A percentile compares a stretch with the other conserved stretches of the same genome.
Conservation (phyloP, 2,113 vertebrate genomes). For the Megalops atlanticus region DNA sequence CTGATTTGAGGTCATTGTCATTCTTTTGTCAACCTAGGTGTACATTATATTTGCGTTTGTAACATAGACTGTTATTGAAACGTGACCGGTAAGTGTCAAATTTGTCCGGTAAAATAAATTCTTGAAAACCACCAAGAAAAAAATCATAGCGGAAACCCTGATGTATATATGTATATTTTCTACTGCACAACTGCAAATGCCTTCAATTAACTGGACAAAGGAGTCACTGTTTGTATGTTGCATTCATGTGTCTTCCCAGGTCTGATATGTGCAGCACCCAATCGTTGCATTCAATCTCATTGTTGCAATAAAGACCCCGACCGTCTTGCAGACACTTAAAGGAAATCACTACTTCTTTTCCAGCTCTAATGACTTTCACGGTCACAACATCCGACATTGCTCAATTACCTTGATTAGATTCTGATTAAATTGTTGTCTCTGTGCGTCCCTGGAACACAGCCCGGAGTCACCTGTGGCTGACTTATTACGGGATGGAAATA, state of each 20-base stretch:
- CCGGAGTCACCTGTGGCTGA: conserved; percentile 28
- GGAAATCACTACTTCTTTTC: not conserved
- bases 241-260: no score
- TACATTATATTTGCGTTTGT: no score
- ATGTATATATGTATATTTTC: no score
- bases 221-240: not conserved
- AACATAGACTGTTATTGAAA: no score
- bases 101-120: no score
- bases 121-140: no score
- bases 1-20: no score
- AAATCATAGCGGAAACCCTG: no score
- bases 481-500: not conserved
- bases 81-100: no score
- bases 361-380: conserved; percentile 15
- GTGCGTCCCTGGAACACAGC: conserved; percentile 10
- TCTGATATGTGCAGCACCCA: not conserved
- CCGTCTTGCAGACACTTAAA: not conserved
- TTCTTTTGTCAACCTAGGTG: no score
- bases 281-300: not conserved
- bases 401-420: conserved; percentile 24
- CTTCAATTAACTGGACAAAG: not conserved
- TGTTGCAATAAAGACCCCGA: not conserved
- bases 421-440: conserved; percentile 12
- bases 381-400: conserved; percentile 12
- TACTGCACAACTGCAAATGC: not conserved